Base-by-base conservation (phyloP, 2,888 invertebrate species). In the Rapana venosa region DNA sequence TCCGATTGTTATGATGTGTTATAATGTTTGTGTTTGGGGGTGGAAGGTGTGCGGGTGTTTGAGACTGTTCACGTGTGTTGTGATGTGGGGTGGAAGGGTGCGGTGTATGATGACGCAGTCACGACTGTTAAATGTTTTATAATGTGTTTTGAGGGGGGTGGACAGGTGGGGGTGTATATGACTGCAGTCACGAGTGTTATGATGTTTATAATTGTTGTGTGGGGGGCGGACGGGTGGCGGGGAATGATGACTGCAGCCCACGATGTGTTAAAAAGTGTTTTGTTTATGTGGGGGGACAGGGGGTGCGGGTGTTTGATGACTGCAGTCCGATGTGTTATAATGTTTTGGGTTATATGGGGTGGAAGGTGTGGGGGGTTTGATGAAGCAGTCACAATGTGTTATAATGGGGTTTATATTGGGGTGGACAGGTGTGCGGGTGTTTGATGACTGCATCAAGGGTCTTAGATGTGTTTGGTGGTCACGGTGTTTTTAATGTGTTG, bases 301-400 rank as follows among this genome's bases (percentile, higher is more conserved):
- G 47, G 17, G 32, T 88, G 36, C 66, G 79, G 20, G 84, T 94
- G 5, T 93, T 92, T 90, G 94, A 94, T 87, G 93, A 94, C 89
- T 94, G 94, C 89, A 91, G 92, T 79, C 91, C 30, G 90, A 90
- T 20, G 92, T 92, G 35, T 84, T 92, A 32, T 74, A 8, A 47
- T 74, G 74, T 74, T 26, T 70, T 20, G 15, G 8, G 58, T 70
- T 70, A 22, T n/a, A 8, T 70, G 70, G 20, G 20, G 20, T 70
- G 20, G 26, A 26, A 70, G 20, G 26, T 0, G 22, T 70, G 26
- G 0, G 4, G 20, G 70, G 20, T 20, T 70, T n/a, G n/a, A n/a
- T n/a, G n/a, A n/a, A n/a, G n/a, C n/a, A 2, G 47, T 8, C 47
- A 47, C 8, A 8, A 47, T 74, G 74, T 74, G 26, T n/a, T n/a